Evolutionary conservation across 2,888 invertebrate species (phyloP).

Genomic region (Rhorus exstirpatorius): DNA sequence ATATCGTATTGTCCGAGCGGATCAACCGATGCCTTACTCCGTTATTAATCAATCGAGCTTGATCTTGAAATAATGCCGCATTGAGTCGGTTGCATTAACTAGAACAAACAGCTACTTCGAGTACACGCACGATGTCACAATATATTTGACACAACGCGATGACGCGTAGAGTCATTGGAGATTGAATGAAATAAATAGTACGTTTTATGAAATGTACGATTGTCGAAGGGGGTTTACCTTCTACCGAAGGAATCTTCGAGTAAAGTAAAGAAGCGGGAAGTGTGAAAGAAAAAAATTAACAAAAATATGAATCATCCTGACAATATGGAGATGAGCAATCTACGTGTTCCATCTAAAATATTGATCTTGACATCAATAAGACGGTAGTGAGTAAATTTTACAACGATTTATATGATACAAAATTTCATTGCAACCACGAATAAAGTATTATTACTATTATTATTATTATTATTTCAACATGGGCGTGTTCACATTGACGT

Average conservation of each 20-base stretch:
- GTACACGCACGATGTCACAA: constrained; percentile 29
- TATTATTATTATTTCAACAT: not conserved
- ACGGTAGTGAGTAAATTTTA: constrained; percentile 6
- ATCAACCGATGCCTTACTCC: not conserved
- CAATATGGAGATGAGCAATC: constrained; percentile 14
- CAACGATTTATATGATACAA: not conserved
- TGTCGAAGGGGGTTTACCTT: constrained; percentile 58
- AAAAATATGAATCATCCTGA: constrained; percentile 23
- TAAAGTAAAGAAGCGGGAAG: not conserved
- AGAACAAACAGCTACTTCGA: constrained; percentile 32
- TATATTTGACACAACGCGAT: constrained; percentile 29
- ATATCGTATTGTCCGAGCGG: not conserved
- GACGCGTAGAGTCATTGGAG: constrained; percentile 51
- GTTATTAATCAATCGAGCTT: constrained; percentile 48
- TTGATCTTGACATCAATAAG: constrained; percentile 20
- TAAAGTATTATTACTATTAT: not conserved
- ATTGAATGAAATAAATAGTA: constrained; percentile 41
- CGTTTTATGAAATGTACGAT: constrained; percentile 55
- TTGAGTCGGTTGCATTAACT: constrained; percentile 60
- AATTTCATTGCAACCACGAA: not conserved
- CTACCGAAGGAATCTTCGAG: constrained; percentile 45
- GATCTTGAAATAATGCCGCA: constrained; percentile 56
- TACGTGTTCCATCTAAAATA: constrained; percentile 20
- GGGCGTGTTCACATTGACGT: not conserved
- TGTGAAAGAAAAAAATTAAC: constrained; percentile 2